Conservation (phyloP, 1,140 invertebrate species). For the Aphidius gifuensis region DNA sequence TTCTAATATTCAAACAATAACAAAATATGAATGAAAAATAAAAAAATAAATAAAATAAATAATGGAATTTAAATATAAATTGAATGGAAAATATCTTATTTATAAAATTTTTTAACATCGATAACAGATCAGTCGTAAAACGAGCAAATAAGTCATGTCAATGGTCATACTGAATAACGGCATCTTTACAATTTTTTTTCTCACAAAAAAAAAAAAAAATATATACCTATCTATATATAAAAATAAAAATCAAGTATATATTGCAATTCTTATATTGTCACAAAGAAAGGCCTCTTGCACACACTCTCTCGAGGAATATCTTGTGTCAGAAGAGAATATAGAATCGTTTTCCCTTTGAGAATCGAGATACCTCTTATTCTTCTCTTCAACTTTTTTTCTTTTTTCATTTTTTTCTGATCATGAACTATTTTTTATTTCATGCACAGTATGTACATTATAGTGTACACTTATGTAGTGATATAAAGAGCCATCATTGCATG, state of each 20-base stretch:
- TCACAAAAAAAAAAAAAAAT: background rate
- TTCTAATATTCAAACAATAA: too few species aligned
- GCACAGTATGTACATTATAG: too few species aligned
- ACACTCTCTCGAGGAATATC: background rate
- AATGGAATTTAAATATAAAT: background rate
- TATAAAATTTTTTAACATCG: background rate
- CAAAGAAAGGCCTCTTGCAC: conserved; percentile 3
- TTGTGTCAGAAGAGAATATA: conserved; percentile 9
- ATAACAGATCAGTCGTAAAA: background rate
- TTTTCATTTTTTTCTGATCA: too few species aligned
- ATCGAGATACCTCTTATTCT: background rate
- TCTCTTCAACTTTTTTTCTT: too few species aligned
- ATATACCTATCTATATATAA: background rate
- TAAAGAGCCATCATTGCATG: conserved; percentile 2
- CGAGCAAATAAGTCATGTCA: conserved; percentile 3
- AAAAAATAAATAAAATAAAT: too few species aligned
- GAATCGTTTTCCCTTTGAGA: conserved; percentile 23
- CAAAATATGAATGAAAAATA: too few species aligned
- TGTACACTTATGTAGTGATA: conserved; percentile 1
- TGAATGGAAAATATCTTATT: background rate
- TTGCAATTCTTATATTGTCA: conserved; percentile 24
- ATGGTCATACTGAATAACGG: conserved; percentile 7
- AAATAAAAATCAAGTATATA: conserved; percentile 11
- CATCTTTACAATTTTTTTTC: conserved; percentile 3
- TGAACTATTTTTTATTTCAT: too few species aligned